Base-by-base conservation (phyloP, 1,140 invertebrate genomes). In the Magallana gigas region DNA sequence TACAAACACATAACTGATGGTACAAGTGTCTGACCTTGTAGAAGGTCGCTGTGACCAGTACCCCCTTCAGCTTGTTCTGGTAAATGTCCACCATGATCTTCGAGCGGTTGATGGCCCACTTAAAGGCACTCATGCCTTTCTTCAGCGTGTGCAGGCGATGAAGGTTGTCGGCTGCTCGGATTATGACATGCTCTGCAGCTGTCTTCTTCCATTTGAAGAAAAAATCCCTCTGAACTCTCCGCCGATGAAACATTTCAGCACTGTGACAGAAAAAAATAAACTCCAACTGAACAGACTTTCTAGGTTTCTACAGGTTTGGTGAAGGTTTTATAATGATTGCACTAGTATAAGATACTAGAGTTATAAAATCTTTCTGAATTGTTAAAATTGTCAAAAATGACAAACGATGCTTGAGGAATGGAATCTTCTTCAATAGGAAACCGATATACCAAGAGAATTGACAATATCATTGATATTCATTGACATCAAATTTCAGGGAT, bases 111-210 rank as follows among this genome's bases (percentile, higher is more conserved):
- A 91, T 91, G 4, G 91, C 89, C 91, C 91, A 91, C 68, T 88
- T 89, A 16, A 91, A 91, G 8, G 88, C 91, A 82, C 90, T 90
- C 91, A 91, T 91, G 12, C 89, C 91, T 83, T 91, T 91, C 62
- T 84, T 81, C 16, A 91, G 86, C 9, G 83, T 83, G 76, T 91
- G 91, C 60, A 87, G 59, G 18, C 88, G 64, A 23, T 88, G 88
- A 6, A 91, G 86, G 8, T 80, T 81, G 1, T 18, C 86, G 4
- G 90, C 91, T 29, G 86, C 59, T 18, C 83, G 84, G 23, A 88
- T 80, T 5, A 88, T 76, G 6, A 68, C 36, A 16, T 87, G 68
- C 29, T 89, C 85, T 12, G 83, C 84, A 16, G 83, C 60, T 1
- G 64, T 76, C 23, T 85, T 83, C 60, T 86, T 88, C 91, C 91